Percentiles rank a stretch among this genome's conserved stretches.
phyloP scores from a whole-genome alignment of 1,140 invertebrate genomes.

The Drosophila pseudoobscura region DNA sequence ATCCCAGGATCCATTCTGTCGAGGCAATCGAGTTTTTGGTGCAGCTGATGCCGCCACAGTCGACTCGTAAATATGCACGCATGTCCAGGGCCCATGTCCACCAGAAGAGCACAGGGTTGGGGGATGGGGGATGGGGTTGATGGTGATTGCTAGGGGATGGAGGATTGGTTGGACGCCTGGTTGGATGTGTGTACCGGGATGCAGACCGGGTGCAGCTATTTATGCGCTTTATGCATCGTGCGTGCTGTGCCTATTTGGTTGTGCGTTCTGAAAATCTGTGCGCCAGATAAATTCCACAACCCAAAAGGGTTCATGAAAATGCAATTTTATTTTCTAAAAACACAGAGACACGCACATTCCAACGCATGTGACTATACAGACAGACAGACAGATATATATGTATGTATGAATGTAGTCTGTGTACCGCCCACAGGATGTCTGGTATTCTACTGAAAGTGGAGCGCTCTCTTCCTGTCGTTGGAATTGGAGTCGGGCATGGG shows the following conservation, averaged over 20 bases:
- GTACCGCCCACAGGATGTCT: conserved; percentile 40
- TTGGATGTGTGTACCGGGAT: too few relatives aligned
- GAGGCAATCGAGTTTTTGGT: conserved; percentile 75
- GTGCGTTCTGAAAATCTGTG: conserved; percentile 67
- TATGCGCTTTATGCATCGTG: conserved; percentile 77
- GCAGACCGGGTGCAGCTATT: conserved; percentile 64
- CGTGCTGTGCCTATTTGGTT: conserved; percentile 70
- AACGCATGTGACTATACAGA: conserved; percentile 5
- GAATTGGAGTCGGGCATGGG: conserved; percentile 11
- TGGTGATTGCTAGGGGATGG: background rate
- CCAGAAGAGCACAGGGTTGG: conserved; percentile 11
- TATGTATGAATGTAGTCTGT: background rate
- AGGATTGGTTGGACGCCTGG: background rate
- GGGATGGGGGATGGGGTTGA: conserved; percentile 3
- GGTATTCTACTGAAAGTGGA: conserved; percentile 20
- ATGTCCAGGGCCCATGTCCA: conserved; percentile 61
- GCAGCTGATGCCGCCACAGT: conserved; percentile 77
- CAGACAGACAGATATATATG: too few relatives aligned
- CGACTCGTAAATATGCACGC: conserved; percentile 80
- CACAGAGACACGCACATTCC: conserved; percentile 62
- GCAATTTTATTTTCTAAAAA: conserved; percentile 81
- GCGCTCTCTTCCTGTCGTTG: conserved; percentile 26
- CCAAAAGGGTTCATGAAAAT: conserved; percentile 81
- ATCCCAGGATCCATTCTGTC: conserved; percentile 9
- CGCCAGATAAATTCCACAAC: conserved; percentile 72